Evolutionary conservation across 2,888 invertebrate genomes (phyloP).

Genomic region (Aricia artaxerxes): DNA sequence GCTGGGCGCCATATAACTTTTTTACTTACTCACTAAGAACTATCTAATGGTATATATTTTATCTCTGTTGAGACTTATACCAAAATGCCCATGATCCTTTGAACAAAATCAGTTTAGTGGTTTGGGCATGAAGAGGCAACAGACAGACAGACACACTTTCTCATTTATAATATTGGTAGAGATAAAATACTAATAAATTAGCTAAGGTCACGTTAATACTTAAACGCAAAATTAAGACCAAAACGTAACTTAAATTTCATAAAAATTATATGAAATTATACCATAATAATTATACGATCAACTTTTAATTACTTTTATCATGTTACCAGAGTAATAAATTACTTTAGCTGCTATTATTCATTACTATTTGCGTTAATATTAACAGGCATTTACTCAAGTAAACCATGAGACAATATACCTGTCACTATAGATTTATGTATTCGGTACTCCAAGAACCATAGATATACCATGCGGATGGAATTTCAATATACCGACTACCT

Average conservation of each 20-base stretch:
- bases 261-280: background rate
- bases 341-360: background rate
- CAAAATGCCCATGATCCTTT: no score
- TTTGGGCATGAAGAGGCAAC: no score
- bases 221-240: background rate
- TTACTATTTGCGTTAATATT: constrained; percentile 28
- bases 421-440: constrained; percentile 25
- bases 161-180: no score
- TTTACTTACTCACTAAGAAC: no score
- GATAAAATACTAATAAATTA: no score
- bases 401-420: constrained; percentile 18
- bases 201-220: background rate
- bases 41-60: no score
- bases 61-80: no score
- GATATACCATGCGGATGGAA: background rate
- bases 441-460: background rate
- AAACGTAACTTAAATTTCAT: no score
- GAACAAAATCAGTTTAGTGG: no score
- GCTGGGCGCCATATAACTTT: no score
- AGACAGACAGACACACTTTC: no score
- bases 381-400: constrained; percentile 20
- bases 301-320: no score
- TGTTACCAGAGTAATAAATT: background rate
- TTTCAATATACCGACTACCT: background rate
- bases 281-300: background rate